These are phyloP conservation scores for Siniperca chuatsi DNA, from an alignment of 2,113 vertebrate genomes.

Conservation along the genomic window DNA sequence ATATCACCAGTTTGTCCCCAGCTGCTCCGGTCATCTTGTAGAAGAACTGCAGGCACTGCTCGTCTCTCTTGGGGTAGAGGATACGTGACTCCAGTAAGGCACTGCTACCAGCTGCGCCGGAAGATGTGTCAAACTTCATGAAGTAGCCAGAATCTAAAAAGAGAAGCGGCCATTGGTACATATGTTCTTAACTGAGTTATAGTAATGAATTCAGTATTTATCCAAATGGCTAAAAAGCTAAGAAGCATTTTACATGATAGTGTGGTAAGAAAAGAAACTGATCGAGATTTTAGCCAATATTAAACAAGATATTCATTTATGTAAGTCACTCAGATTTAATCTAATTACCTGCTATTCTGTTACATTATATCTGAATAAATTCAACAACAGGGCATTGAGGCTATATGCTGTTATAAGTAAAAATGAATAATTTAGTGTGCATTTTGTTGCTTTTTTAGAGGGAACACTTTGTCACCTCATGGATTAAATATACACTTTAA, in stretches of 20 bases:
- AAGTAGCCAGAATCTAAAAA: conserved; percentile 88
- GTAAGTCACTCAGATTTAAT: not conserved
- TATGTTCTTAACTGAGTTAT: not conserved
- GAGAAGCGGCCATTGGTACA: not conserved
- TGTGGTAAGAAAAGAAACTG: not conserved
- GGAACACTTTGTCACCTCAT: no score
- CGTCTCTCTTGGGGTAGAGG: conserved; percentile 88
- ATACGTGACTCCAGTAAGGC: conserved; percentile 92
- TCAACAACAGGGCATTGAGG: no score
- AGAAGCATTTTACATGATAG: not conserved
- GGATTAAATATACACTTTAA: no score
- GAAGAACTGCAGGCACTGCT: conserved; percentile 94
- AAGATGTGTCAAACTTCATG: conserved; percentile 87
- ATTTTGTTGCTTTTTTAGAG: not conserved
- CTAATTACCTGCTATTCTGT: not conserved
- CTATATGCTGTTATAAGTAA: not conserved
- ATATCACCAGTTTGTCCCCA: conserved; percentile 87
- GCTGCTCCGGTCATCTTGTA: conserved; percentile 87
- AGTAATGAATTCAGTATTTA: no score
- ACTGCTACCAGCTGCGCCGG: conserved; percentile 70
- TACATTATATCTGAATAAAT: not conserved
- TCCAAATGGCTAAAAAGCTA: not conserved
- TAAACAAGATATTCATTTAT: not conserved
- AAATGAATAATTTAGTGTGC: not conserved
- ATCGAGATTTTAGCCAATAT: not conserved